phyloP scores from a whole-genome alignment of 2,113 vertebrate species.

The Cairina moschata region DNA sequence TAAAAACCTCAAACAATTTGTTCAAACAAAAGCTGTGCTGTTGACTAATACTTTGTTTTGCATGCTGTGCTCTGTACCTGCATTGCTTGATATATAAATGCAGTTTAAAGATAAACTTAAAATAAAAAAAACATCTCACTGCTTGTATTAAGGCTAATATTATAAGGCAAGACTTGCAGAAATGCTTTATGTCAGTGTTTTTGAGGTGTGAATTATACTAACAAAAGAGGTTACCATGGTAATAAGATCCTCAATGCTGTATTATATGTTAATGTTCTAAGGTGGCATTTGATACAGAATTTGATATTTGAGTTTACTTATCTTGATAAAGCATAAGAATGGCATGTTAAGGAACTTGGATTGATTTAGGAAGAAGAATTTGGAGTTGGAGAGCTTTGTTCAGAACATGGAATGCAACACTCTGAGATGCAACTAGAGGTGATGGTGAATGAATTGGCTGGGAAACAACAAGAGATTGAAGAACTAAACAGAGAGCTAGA shows the following conservation, averaged over 20 bases:
- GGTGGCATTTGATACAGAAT: slow-evolving; percentile 18
- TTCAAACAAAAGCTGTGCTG: not conserved
- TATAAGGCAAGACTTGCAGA: not conserved
- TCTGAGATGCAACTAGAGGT: slow-evolving; percentile 73
- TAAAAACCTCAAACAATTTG: slow-evolving; percentile 34
- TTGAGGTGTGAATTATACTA: slow-evolving; percentile 68
- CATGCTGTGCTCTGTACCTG: slow-evolving; percentile 47
- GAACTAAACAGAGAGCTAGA: slow-evolving; percentile 89
- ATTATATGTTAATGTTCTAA: slow-evolving; percentile 50
- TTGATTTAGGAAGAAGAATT: slow-evolving; percentile 88
- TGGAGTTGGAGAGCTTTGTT: slow-evolving; percentile 77
- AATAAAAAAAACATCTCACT: not conserved
- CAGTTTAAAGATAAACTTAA: not conserved
- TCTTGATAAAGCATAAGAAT: slow-evolving; percentile 32
- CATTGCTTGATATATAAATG: not conserved
- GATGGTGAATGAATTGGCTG: slow-evolving; percentile 86
- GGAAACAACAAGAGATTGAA: slow-evolving; percentile 85
- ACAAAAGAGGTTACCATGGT: slow-evolving; percentile 61
- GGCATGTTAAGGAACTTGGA: slow-evolving; percentile 70
- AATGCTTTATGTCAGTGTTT: slow-evolving; percentile 17
- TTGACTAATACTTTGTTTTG: slow-evolving; percentile 66
- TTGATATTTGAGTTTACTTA: slow-evolving; percentile 52
- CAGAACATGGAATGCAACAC: slow-evolving; percentile 74
- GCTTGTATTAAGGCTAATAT: not conserved
- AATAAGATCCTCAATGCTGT: slow-evolving; percentile 43